Percentiles rank a stretch among this genome's conserved stretches.
Conservation (phyloP, 2,888 invertebrate species). For the Trilocha varians region DNA sequence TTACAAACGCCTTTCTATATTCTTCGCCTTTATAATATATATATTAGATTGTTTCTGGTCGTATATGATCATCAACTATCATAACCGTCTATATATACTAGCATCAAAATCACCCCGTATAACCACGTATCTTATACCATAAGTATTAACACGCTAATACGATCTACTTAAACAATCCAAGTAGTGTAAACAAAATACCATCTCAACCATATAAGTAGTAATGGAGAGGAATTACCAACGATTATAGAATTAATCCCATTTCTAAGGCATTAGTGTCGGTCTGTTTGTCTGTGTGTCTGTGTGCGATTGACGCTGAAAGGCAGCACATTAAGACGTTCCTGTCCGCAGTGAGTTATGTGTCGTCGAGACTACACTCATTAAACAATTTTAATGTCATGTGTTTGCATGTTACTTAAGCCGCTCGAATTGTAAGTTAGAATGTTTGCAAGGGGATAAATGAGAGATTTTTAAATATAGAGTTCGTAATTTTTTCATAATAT, state of each 20-base stretch:
- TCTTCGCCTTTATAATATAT: too few relatives aligned
- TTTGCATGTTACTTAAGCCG: background rate
- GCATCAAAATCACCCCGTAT: too few relatives aligned
- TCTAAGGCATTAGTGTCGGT: background rate
- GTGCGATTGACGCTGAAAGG: background rate
- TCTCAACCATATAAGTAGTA: background rate
- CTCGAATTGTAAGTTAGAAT: background rate
- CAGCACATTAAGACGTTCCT: background rate
- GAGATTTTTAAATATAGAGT: too few relatives aligned
- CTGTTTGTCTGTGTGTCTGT: background rate
- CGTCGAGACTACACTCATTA: background rate
- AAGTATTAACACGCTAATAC: too few relatives aligned
- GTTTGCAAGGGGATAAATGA: background rate
- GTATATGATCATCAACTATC: too few relatives aligned
- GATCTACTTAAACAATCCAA: too few relatives aligned
- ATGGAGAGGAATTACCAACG: background rate
- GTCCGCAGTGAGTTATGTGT: background rate
- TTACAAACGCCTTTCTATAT: too few relatives aligned
- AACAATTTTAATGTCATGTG: background rate
- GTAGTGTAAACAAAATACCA: background rate
- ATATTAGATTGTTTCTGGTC: too few relatives aligned
- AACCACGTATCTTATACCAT: too few relatives aligned
- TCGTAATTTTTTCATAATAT: too few relatives aligned
- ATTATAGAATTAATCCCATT: background rate
- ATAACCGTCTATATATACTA: too few relatives aligned